Conservation (phyloP, 2,888 invertebrate species). For the Macrosoma leucophasiata region DNA sequence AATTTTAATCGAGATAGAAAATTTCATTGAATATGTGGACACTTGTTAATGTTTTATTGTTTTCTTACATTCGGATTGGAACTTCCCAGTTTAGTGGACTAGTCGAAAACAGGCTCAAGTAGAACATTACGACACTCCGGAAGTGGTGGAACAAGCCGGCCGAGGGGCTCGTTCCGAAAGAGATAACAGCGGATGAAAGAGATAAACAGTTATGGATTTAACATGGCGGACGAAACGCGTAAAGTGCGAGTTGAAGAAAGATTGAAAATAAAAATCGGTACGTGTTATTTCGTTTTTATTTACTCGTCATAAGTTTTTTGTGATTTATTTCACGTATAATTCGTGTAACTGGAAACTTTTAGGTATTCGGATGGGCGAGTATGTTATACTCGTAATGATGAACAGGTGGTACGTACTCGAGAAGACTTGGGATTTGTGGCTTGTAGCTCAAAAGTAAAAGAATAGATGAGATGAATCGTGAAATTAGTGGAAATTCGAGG, state of each 20-base stretch:
- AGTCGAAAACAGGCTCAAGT: constrained; percentile 58
- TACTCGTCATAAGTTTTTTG: constrained; percentile 17
- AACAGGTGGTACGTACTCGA: constrained; percentile 72
- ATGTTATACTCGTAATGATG: constrained; percentile 60
- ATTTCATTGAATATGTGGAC: constrained; percentile 40
- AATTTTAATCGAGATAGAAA: constrained; percentile 37
- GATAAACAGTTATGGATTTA: constrained; percentile 87
- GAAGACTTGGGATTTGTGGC: constrained; percentile 32
- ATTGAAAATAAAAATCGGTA: constrained; percentile 96
- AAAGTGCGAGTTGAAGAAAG: constrained; percentile 94
- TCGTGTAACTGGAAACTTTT: constrained; percentile 1
- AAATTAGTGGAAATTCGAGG: too few species aligned
- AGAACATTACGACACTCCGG: constrained; percentile 75
- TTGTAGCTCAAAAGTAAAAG: too few species aligned
- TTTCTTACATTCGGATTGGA: constrained; percentile 39
- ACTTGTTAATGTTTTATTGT: constrained; percentile 34
- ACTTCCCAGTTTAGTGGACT: constrained; percentile 29
- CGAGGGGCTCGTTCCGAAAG: constrained; percentile 72
- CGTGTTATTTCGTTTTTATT: constrained; percentile 58
- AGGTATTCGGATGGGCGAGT: constrained; percentile 10
- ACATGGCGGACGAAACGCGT: constrained; percentile 94
- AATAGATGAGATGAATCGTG: too few species aligned
- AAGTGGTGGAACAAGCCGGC: constrained; percentile 73
- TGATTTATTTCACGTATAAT: too few species aligned
- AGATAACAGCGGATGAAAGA: constrained; percentile 76